Base-by-base conservation (phyloP, 1,140 invertebrate species). In the Nasonia giraulti region DNA sequence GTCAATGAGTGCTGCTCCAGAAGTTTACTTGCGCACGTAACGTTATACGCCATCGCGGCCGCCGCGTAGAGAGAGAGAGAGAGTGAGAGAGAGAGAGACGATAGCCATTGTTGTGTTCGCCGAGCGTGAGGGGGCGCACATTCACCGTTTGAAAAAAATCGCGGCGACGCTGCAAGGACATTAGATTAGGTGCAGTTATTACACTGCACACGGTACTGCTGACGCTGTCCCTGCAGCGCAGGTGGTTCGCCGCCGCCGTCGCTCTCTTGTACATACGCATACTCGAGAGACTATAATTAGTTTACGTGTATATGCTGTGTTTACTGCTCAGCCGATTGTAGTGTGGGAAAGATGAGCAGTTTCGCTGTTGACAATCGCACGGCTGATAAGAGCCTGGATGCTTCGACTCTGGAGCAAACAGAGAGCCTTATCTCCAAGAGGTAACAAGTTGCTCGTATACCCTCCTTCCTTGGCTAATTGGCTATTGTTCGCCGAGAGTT, bases 81-180 rank as follows among this genome's bases (percentile, higher is more conserved):
- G 55, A 62, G n/a, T n/a, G n/a, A n/a, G 55, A n/a, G 20, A n/a
- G 20, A n/a, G 40, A 44, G 40, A 44, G 40, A 44, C 40, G 40
- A 44, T 37, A 31, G 27, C n/a, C 33, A 75, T 40, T 76, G 75
- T 33, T 66, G 50, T 79, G 55, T 40, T 2, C 47, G 7, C 68
- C n/a, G 27, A 68, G 66, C 75, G 68, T 20, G 17, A 84, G 83
- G 73, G 83, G 78, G 83, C 76, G 83, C 83, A 27, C 33, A 33
- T 8, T 55, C 40, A 11, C 6, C 33, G 31, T 78, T 83, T 78
- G 55, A 78, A 83, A 83, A 83, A 83, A 83, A 71, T 78, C 76
- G 66, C 82, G 82, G 82, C 76, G 82, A 78, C 82, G 82, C 82
- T 50, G 47, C 47, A 6, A 17, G 17, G 4, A 62, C 20, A 62